A percentile compares a stretch with the other conserved stretches of the same genome.
Evolutionary conservation across 1,140 invertebrate species (phyloP).

Genomic region (Triops cancriformis): DNA sequence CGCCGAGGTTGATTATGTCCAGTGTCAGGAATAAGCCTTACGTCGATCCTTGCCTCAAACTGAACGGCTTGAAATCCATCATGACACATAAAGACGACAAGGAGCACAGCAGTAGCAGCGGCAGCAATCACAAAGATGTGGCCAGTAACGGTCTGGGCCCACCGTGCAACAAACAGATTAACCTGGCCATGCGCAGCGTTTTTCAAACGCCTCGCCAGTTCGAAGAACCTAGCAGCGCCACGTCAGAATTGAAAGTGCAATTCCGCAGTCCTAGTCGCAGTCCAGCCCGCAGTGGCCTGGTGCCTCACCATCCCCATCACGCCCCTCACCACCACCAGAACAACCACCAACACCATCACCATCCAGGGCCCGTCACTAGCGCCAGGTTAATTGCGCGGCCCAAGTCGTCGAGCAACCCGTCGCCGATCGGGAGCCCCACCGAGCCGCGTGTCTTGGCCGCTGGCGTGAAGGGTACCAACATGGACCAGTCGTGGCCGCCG

Average conservation of each 20-base stretch:
- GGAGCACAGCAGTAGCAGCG: not conserved
- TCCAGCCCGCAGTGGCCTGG: conserved; percentile 15
- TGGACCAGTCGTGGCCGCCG: conserved; percentile 24
- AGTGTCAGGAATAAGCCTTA: not conserved
- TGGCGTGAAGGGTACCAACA: not conserved
- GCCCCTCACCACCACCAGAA: conserved; percentile 5
- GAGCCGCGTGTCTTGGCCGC: not conserved
- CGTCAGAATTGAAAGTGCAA: conserved; percentile 4
- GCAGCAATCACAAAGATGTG: not conserved
- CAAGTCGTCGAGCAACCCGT: conserved; percentile 19
- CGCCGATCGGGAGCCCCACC: not conserved
- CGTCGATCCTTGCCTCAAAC: not conserved
- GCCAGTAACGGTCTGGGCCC: conserved; percentile 17
- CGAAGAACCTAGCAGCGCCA: conserved; percentile 3
- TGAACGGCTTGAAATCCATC: not conserved
- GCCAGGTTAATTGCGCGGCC: conserved; percentile 14
- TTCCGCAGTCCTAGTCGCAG: conserved; percentile 25
- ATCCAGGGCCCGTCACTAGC: not conserved
- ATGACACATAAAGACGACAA: not conserved
- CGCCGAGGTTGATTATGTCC: not conserved
- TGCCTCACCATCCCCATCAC: too few species aligned
- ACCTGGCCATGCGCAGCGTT: conserved; percentile 19
- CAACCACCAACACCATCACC: conserved; percentile 1
- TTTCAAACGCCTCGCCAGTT: conserved; percentile 25
- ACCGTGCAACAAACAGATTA: conserved; percentile 11